These are phyloP conservation scores for Atta colombica DNA, from an alignment of 1,140 invertebrate species.

Conservation along the genomic window DNA sequence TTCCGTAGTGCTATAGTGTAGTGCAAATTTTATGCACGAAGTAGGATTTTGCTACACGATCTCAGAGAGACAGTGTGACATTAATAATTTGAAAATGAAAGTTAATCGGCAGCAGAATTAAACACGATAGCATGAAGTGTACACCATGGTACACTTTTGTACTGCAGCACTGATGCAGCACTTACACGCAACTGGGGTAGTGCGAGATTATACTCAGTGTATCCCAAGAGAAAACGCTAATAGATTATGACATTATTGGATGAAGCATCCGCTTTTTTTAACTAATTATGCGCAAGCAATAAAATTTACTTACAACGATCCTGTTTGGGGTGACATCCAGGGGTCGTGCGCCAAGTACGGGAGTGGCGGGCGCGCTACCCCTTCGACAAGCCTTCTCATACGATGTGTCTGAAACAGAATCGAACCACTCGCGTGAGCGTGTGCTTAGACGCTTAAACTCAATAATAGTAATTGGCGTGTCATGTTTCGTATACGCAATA, in stretches of 20 bases:
- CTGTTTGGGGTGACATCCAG: slow-evolving; percentile 90
- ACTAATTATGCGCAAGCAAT: slow-evolving; percentile 8
- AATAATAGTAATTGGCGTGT: slow-evolving; percentile 62
- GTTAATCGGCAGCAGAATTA: too few species aligned
- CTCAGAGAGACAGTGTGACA: too few species aligned
- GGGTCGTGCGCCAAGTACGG: slow-evolving; percentile 90
- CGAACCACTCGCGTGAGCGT: slow-evolving; percentile 52
- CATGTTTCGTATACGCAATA: slow-evolving; percentile 38
- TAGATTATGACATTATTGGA: not conserved
- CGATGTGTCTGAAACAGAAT: slow-evolving; percentile 92
- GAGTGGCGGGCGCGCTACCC: slow-evolving; percentile 93
- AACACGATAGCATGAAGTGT: too few species aligned
- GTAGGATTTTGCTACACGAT: too few species aligned
- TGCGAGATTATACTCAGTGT: too few species aligned
- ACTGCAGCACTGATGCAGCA: too few species aligned
- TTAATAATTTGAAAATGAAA: too few species aligned
- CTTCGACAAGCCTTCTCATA: slow-evolving; percentile 96
- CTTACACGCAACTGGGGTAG: too few species aligned
- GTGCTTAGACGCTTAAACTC: slow-evolving; percentile 44
- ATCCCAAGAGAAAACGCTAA: too few species aligned
- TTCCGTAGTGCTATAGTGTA: too few species aligned
- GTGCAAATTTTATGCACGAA: too few species aligned
- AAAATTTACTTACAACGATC: slow-evolving; percentile 88
- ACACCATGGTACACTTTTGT: too few species aligned
- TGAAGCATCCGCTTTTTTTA: not conserved